A percentile compares a stretch with the other conserved stretches of the same genome.
phyloP scores from a whole-genome alignment of 2,888 invertebrate species.

The Epinotia ramella region DNA sequence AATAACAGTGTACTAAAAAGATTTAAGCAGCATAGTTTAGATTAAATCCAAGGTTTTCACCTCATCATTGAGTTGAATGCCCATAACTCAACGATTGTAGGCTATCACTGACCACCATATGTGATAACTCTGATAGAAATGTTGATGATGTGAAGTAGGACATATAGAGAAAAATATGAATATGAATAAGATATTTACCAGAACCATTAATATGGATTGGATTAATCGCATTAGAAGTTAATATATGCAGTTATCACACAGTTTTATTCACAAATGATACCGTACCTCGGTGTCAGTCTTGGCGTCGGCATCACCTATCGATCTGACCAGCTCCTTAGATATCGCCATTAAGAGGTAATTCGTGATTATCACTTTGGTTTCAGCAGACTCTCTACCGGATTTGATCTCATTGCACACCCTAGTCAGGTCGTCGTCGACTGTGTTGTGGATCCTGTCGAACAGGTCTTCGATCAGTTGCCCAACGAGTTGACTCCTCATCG shows the following conservation, averaged over 20 bases:
- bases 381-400: conserved; percentile 66
- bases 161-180: not conserved
- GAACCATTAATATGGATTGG: conserved; percentile 43
- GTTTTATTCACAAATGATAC: conserved; percentile 68
- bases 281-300: conserved; percentile 83
- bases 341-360: conserved; percentile 83
- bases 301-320: conserved; percentile 81
- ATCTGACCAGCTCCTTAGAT: conserved; percentile 81
- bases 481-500: conserved; percentile 79
- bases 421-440: conserved; percentile 74
- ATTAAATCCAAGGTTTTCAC: too few relatives aligned
- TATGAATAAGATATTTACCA: conserved; percentile 31
- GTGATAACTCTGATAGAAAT: not conserved
- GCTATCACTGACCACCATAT: not conserved
- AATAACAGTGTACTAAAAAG: too few relatives aligned
- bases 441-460: conserved; percentile 78
- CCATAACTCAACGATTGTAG: conserved; percentile 5
- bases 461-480: conserved; percentile 79
- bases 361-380: conserved; percentile 81
- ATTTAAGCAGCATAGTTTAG: too few relatives aligned
- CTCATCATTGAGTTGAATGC: not conserved
- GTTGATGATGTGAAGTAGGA: not conserved
- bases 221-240: conserved; percentile 42
- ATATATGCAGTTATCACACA: conserved; percentile 46
- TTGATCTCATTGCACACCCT: conserved; percentile 74